Evolutionary conservation across 2,113 vertebrate species (phyloP), one percentile per base, ranked within the genome.

Genomic region (Gnathonemus longibarbis): DNA sequence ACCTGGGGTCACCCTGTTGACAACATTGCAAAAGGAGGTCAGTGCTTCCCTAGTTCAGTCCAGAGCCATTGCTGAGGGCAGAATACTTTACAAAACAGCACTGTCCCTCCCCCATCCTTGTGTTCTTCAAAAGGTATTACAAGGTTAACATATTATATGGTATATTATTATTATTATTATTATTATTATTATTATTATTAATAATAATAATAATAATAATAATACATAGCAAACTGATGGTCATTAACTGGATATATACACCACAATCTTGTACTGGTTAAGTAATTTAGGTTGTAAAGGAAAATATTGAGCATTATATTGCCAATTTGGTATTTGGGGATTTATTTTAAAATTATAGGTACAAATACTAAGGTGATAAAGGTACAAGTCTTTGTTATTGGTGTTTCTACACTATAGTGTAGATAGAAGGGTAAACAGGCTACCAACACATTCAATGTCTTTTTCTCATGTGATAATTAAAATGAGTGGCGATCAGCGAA

Each of bases 1-100:
- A 91, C 90, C 90, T 89, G 88, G 88, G 90, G 90, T 89, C 84
- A 89, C 89, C 46, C 53, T 87, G 48, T 87, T 13, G 42, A 89
- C 74, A 49, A 27, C 39, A 50, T 50, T 45, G 77, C 11, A 52
- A 74, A 90, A 89, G 70, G 70, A 88, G 90, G 90, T 90, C 90
- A 90, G 53, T 53, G 84, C 11, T 90, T 42, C 49, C 42, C 62
- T 13, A 42, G 48, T 27, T 46, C 24, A 56, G 48, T 74, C 49
- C 50, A 56, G 21, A 27, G 50, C 39, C 11, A 7, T 46, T 77
- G 66, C 90, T 90, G 15, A 11, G 70, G 90, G 90, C 70, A 86
- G 53, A 35, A 66, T 46, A 19, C 3, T 15, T 52, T 48, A 45
- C 39, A 11, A 46, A 19, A 49, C 19, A 66, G 3, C 49, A 19